These are phyloP conservation scores for Isaurus tuberculatus DNA, from an alignment of 92 coral and sea anemone genomes.

Conservation along the genomic window DNA sequence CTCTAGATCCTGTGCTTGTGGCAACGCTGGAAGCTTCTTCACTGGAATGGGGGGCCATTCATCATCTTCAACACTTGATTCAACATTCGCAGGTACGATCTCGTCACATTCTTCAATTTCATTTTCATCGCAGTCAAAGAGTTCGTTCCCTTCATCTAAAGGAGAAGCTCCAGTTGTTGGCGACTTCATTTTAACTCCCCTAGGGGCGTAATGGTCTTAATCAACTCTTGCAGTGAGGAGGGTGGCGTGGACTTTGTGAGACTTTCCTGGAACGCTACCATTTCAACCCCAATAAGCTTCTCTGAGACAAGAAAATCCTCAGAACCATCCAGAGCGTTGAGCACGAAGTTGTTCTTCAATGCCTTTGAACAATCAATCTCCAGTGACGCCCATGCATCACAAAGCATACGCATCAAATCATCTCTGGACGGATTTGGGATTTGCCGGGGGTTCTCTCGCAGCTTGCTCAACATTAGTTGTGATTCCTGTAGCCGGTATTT, in stretches of 20 bases:
- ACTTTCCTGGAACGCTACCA: slow-evolving; percentile 32
- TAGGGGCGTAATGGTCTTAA: slow-evolving; percentile 41
- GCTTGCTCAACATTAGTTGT: slow-evolving; percentile 52
- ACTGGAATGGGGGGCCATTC: slow-evolving; percentile 36
- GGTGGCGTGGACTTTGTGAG: slow-evolving; percentile 44
- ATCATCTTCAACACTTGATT: slow-evolving; percentile 37
- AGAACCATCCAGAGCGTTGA: slow-evolving; percentile 42
- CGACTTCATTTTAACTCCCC: slow-evolving; percentile 44
- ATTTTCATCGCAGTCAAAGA: slow-evolving; percentile 48
- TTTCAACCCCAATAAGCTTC: slow-evolving; percentile 45
- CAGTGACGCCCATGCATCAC: slow-evolving; percentile 42
- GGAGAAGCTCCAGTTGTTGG: slow-evolving; percentile 45
- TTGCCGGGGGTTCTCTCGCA: slow-evolving; percentile 46
- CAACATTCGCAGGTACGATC: slow-evolving; percentile 32
- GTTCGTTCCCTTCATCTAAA: slow-evolving; percentile 48
- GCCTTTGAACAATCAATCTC: slow-evolving; percentile 34
- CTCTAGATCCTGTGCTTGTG: slow-evolving; percentile 36
- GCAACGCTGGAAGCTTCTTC: slow-evolving; percentile 35
- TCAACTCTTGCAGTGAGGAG: slow-evolving; percentile 39
- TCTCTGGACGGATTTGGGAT: slow-evolving; percentile 45
- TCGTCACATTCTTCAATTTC: slow-evolving; percentile 49
- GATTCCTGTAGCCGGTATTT: slow-evolving; percentile 26
- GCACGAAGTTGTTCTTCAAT: slow-evolving; percentile 48
- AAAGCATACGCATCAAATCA: slow-evolving; percentile 37
- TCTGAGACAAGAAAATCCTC: slow-evolving; percentile 46